Evolutionary conservation across 2,888 invertebrate genomes (phyloP).

Genomic region (Callyntrura sp.): DNA sequence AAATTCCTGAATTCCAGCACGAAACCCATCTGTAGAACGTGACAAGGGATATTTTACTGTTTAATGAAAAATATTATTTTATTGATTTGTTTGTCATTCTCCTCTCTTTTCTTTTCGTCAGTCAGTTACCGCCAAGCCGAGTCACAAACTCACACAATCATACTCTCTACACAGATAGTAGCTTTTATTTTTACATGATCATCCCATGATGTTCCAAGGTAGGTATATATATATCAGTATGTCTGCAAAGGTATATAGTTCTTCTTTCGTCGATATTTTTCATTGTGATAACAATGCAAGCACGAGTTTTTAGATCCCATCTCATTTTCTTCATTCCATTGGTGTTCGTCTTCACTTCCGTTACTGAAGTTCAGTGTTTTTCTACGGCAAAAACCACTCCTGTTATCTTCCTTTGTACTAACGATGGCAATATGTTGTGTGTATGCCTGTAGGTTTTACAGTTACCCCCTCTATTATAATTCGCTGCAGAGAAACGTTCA

Average conservation of each 20-base stretch:
- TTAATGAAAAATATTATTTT: slow-evolving; percentile 82
- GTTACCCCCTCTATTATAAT: too few species aligned
- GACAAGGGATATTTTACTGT: slow-evolving; percentile 78
- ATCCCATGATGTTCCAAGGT: too few species aligned
- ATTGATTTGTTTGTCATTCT: slow-evolving; percentile 80
- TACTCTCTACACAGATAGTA: neutral
- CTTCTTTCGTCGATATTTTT: slow-evolving; percentile 12
- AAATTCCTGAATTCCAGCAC: slow-evolving; percentile 73
- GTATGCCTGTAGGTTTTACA: too few species aligned
- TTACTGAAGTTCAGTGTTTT: too few species aligned
- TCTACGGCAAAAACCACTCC: too few species aligned
- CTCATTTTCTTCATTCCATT: slow-evolving; percentile 18
- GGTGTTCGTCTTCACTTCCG: too few species aligned
- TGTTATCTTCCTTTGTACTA: too few species aligned
- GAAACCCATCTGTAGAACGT: slow-evolving; percentile 74
- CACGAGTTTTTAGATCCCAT: neutral
- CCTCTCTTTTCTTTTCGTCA: slow-evolving; percentile 21
- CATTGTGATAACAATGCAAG: neutral
- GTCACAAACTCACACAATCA: neutral
- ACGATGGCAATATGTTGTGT: too few species aligned
- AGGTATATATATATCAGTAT: too few species aligned
- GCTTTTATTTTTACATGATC: neutral
- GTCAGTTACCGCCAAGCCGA: slow-evolving; percentile 1
- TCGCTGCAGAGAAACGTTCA: too few species aligned
- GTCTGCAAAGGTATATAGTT: too few species aligned